Evolutionary conservation across 2,797 vertebrate genomes (phyloP).

Genomic region (Enteromius unitaeniatus): DNA sequence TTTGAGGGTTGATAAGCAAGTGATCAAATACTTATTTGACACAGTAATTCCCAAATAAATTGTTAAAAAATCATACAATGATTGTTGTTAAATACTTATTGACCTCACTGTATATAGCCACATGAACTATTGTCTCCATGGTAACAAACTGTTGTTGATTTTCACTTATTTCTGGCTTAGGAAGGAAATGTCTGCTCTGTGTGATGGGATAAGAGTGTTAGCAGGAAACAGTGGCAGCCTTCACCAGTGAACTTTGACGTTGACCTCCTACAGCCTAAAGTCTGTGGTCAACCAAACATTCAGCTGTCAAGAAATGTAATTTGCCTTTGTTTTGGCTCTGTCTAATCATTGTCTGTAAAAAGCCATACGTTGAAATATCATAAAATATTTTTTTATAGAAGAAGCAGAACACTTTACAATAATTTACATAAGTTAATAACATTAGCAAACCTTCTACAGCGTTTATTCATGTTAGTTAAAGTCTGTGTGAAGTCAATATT

Average conservation of each 20-base stretch:
- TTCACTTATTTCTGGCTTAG: slow-evolving; percentile 56
- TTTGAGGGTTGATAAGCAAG: too few species aligned
- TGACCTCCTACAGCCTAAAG: slow-evolving; percentile 43
- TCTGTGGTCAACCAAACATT: slow-evolving; percentile 2
- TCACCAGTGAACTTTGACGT: slow-evolving; percentile 58
- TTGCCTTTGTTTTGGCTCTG: slow-evolving; percentile 24
- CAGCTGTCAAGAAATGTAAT: not conserved
- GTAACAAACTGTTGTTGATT: not conserved
- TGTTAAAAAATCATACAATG: too few species aligned
- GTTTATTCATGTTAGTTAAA: too few species aligned
- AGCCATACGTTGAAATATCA: slow-evolving; percentile 42
- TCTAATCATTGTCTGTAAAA: slow-evolving; percentile 51
- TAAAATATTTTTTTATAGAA: not conserved
- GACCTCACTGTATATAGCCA: not conserved
- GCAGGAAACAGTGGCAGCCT: slow-evolving; percentile 68
- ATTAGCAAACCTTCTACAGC: too few species aligned
- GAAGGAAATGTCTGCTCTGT: slow-evolving; percentile 69
- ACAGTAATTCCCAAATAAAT: too few species aligned
- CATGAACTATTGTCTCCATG: not conserved
- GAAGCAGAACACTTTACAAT: too few species aligned
- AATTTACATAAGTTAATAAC: too few species aligned
- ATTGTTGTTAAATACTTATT: too few species aligned
- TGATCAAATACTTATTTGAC: too few species aligned
- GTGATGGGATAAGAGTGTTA: slow-evolving; percentile 70
- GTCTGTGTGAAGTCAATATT: too few species aligned